Evolutionary conservation across 2,888 invertebrate genomes (phyloP).

Genomic region (Lordiphosa fenestrarum): DNA sequence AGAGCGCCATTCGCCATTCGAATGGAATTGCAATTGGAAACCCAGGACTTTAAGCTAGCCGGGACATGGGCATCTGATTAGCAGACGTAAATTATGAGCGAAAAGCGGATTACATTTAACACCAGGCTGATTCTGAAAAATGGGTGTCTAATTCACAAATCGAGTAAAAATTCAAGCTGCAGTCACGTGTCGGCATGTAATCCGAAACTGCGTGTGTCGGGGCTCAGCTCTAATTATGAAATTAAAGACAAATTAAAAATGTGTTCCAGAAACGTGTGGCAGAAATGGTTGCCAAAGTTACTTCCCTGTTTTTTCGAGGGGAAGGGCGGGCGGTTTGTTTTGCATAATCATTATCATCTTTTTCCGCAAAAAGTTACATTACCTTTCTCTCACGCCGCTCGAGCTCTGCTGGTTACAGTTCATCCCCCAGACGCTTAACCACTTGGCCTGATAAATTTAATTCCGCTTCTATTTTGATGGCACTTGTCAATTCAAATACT

Average conservation of each 20-base stretch:
- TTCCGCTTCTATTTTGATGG: constrained; percentile 76
- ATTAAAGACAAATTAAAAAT: constrained; percentile 65
- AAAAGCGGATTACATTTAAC: constrained; percentile 60
- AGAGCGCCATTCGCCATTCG: background rate
- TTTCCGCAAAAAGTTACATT: constrained; percentile 50
- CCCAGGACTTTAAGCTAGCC: background rate
- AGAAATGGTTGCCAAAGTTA: constrained; percentile 8
- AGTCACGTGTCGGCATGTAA: constrained; percentile 52
- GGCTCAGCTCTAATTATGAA: constrained; percentile 65
- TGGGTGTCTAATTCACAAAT: constrained; percentile 14
- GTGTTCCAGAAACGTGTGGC: too few species aligned
- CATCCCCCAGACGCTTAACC: constrained; percentile 38
- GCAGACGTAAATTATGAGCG: constrained; percentile 46
- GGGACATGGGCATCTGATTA: too few species aligned
- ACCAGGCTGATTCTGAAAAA: constrained; percentile 14
- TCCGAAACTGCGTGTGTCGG: constrained; percentile 50
- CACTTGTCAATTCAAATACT: constrained; percentile 76
- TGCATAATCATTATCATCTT: constrained; percentile 30
- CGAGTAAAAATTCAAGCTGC: constrained; percentile 7
- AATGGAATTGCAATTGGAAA: background rate
- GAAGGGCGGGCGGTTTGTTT: constrained; percentile 26
- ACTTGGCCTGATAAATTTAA: constrained; percentile 74
- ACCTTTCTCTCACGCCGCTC: constrained; percentile 56
- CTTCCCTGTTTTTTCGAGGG: too few species aligned
- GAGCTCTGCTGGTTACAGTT: constrained; percentile 52